A percentile compares a stretch with the other conserved stretches of the same genome.
Conservation (phyloP, 1,140 invertebrate genomes). For the Ruditapes philippinarum region DNA sequence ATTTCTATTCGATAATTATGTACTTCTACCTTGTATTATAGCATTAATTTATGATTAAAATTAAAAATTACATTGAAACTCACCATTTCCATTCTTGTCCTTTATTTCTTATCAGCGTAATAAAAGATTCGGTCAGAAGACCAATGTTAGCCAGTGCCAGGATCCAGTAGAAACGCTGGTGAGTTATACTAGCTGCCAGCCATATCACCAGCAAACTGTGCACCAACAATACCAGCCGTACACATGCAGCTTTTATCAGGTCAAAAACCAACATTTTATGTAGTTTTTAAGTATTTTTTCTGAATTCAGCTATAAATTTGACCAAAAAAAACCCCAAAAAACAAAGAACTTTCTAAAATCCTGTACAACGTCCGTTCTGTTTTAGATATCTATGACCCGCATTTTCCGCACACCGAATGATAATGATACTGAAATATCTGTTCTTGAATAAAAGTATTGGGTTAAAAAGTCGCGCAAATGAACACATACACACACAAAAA, state of each 20-base stretch:
- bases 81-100: slow-evolving; percentile 83
- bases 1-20: too few relatives aligned
- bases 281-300: neutral
- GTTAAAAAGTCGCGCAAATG: neutral
- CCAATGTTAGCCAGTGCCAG: slow-evolving; percentile 73
- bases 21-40: too few relatives aligned
- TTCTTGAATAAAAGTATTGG: neutral
- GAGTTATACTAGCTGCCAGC: slow-evolving; percentile 73
- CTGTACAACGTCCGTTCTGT: neutral
- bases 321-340: too few relatives aligned
- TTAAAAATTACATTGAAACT: slow-evolving; percentile 3
- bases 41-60: too few relatives aligned
- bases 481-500: too few relatives aligned
- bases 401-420: neutral
- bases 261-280: slow-evolving; percentile 67
- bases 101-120: slow-evolving; percentile 76
- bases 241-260: slow-evolving; percentile 77
- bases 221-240: slow-evolving; percentile 76
- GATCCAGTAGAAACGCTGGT: slow-evolving; percentile 75
- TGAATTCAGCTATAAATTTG: neutral
- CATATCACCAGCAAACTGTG: slow-evolving; percentile 80
- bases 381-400: neutral
- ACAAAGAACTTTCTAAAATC: neutral
- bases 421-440: too few relatives aligned
- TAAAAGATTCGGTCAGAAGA: slow-evolving; percentile 75